These are phyloP conservation scores for rat (Rattus norvegicus) DNA, from an alignment of 2,113 vertebrate species.

Conservation along the genomic window GRCr8 NC_086032.1:82645501-82646000, in stretches of 20 bases:
- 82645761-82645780: background rate
- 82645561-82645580: no score
- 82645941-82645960: background rate
- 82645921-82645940: background rate
- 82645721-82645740: background rate
- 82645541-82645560: background rate
- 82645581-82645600: no score
- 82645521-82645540: background rate
- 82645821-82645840: background rate
- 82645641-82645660: background rate
- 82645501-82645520: background rate
- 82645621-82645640: background rate
- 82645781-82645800: background rate
- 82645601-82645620: background rate
- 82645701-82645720: conserved; percentile 1
- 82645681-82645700: background rate
- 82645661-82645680: background rate
- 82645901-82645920: background rate
- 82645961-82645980: background rate
- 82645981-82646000: background rate
- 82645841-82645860: background rate
- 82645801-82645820: background rate
- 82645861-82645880: background rate
- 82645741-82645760: background rate
- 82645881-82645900: background rate